phyloP scores from a whole-genome alignment of 2,113 vertebrate genomes.

The Nothocercus julius region DNA sequence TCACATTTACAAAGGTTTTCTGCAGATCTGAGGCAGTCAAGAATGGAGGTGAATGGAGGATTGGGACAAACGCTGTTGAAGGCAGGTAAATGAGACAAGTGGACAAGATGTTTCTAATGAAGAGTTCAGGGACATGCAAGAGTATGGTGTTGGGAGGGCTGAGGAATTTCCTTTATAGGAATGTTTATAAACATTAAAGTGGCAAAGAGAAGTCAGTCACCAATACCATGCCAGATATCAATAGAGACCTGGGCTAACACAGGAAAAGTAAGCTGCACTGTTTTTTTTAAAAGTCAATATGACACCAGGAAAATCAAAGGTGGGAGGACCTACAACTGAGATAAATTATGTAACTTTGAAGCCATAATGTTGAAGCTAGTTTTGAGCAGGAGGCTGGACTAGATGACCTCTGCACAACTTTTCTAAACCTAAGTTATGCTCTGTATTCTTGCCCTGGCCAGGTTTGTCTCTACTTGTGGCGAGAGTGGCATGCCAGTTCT shows the following conservation, averaged over 20 bases:
- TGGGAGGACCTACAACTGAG: background rate
- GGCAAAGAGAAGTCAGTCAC: background rate
- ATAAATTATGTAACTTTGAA: background rate
- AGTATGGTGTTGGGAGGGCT: background rate
- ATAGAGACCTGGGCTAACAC: background rate
- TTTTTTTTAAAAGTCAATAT: background rate
- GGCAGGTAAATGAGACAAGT: background rate
- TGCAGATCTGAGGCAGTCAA: background rate
- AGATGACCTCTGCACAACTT: background rate
- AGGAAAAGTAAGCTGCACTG: background rate
- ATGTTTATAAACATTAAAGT: background rate
- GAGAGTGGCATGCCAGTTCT: background rate
- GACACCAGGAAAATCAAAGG: background rate
- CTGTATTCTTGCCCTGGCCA: background rate
- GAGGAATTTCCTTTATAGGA: background rate
- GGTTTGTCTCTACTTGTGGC: background rate
- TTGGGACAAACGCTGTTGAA: background rate
- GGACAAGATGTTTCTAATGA: background rate
- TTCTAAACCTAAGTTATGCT: background rate
- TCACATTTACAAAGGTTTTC: background rate
- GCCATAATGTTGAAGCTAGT: background rate
- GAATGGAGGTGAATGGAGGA: background rate
- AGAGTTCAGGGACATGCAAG: background rate
- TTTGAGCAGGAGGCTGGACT: rapidly evolving
- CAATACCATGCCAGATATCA: background rate